A percentile compares a stretch with the other conserved stretches of the same genome.
phyloP scores from a whole-genome alignment of 2,113 vertebrate genomes.

The Gymnorhina tibicen region DNA sequence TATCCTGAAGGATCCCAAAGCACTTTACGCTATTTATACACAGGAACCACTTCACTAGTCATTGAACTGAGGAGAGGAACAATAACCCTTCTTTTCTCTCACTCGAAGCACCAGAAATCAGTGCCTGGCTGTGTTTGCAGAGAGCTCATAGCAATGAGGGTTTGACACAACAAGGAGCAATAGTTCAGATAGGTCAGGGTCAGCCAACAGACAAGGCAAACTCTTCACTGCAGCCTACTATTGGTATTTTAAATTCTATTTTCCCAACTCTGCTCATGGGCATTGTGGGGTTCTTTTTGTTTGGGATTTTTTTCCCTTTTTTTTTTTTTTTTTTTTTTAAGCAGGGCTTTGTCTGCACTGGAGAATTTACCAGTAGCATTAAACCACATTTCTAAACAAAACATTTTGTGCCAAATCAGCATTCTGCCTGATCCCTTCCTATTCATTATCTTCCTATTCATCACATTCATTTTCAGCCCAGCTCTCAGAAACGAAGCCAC shows the following conservation, averaged over 20 bases:
- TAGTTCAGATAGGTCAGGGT: not conserved
- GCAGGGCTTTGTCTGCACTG: not conserved
- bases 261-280: not conserved
- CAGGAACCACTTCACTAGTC: conserved; percentile 59
- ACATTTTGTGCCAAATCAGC: conserved; percentile 8
- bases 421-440: not conserved
- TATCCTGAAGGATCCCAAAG: conserved; percentile 26
- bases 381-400: not conserved
- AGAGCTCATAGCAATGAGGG: not conserved
- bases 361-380: not conserved
- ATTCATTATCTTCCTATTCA: conserved; percentile 15
- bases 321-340: not conserved
- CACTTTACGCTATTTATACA: conserved; percentile 42
- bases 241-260: not conserved
- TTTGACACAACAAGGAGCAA: not conserved
- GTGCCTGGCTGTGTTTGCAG: not conserved
- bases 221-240: not conserved
- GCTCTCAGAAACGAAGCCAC: not conserved
- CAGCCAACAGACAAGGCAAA: not conserved
- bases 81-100: not conserved
- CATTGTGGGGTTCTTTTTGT: not conserved
- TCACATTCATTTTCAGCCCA: not conserved
- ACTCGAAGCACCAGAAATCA: not conserved
- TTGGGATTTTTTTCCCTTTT: no score
- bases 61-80: conserved; percentile 2